Evolutionary conservation across 2,888 invertebrate species (phyloP), one percentile per base, ranked within the genome.

Genomic region (Sarcophaga subvicina): DNA sequence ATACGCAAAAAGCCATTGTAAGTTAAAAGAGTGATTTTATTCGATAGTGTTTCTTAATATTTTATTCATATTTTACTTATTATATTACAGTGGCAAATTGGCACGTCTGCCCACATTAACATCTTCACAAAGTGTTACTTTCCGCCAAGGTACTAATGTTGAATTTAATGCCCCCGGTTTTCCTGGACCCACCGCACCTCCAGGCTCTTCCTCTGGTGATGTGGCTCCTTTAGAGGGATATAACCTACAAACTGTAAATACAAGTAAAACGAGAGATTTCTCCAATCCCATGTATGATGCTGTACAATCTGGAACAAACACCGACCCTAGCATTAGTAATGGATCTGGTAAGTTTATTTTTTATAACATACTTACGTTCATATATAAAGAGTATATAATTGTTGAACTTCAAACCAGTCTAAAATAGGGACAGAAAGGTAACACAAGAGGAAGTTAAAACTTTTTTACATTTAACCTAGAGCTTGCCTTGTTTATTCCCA

Each of bases 201-300:
- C 80, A 4, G 88, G 75, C 8, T n/a, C 70, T 95, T 69, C 75
- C 17, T 27, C 89, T 25, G 89, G 88, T 8, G 92, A 92, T 87
- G 96, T 92, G 76, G 90, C 93, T 17, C 96, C 96, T 12, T 93
- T 96, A 59, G 97, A 97, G 91, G 97, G 97, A 84, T 97, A 97
- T 93, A 96, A 95, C 91, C 93, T 98, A 90, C 96, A 97, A 90
- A 96, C 97, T 88, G 95, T 96, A 3, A 95, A 95, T 89, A 95
- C 96, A 89, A 89, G 90, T 49, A 98, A 97, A 93, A 96, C 96
- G 83, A 95, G 98, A 77, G 99, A 99, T 94, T 99, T 99, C 94
- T 97, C 98, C 91, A 99, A 99, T 94, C 99, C 99, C 71, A 98
- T 99, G 97, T 99, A 99, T 94, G 99, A 99, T 91, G 98, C 98